Conservation (phyloP, 2,113 vertebrate species). For the Morphnarchus princeps region DNA sequence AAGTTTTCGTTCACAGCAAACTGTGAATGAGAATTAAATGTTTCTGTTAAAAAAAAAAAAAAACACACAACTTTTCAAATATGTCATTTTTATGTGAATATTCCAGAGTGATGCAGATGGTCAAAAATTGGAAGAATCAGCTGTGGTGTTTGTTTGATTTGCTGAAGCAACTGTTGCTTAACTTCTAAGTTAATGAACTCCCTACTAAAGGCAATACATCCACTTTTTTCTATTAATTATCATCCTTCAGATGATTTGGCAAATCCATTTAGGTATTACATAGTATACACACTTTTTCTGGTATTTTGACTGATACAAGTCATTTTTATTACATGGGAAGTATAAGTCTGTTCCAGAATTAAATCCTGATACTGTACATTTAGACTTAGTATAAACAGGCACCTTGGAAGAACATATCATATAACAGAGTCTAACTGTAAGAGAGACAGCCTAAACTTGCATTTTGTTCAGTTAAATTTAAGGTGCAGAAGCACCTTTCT, state of each 20-base stretch:
- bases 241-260: not conserved
- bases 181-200: not conserved
- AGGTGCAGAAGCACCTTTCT: not conserved
- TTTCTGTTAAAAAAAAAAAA: not conserved
- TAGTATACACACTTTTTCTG: not conserved
- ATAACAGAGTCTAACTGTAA: not conserved
- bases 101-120: slow-evolving; percentile 20
- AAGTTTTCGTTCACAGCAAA: slow-evolving; percentile 33
- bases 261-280: not conserved
- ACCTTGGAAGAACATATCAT: not conserved
- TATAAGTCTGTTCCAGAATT: not conserved
- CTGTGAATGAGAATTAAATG: slow-evolving; percentile 5
- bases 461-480: not conserved
- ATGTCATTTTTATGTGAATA: not conserved
- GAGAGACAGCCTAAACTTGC: not conserved
- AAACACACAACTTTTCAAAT: not conserved
- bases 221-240: not conserved
- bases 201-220: not conserved
- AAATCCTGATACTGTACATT: not conserved
- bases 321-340: not conserved
- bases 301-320: not conserved
- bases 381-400: not conserved
- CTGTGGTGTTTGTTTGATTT: not conserved
- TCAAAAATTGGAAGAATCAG: not conserved
- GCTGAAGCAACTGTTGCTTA: not conserved